Percentiles rank a stretch among this genome's conserved stretches.
These are phyloP conservation scores for Copidosoma aretas DNA, from an alignment of 2,888 invertebrate genomes.

Conservation along the genomic window DNA sequence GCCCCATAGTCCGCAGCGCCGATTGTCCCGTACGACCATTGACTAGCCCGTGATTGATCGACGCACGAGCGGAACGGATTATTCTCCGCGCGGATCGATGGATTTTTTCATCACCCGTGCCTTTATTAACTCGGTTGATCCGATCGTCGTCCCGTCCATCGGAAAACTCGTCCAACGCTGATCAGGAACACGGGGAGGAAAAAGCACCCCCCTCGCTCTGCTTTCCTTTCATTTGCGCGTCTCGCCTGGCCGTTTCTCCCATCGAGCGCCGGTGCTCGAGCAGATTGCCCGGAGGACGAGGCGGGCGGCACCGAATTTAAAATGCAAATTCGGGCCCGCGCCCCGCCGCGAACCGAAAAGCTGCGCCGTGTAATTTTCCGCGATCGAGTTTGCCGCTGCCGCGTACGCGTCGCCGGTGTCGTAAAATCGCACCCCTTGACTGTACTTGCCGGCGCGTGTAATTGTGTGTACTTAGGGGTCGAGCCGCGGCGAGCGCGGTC, in stretches of 20 bases:
- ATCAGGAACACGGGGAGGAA: neutral
- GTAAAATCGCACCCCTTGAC: conserved; percentile 9
- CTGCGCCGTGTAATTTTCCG: conserved; percentile 43
- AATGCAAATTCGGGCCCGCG: conserved; percentile 45
- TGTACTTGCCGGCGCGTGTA: neutral
- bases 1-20: neutral
- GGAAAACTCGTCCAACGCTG: no score
- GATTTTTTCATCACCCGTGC: no score
- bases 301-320: conserved; percentile 45
- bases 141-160: no score
- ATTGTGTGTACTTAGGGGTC: neutral
- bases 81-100: no score
- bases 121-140: no score
- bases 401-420: conserved; percentile 27
- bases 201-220: conserved; percentile 33
- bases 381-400: conserved; percentile 43
- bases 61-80: neutral
- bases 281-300: conserved; percentile 32
- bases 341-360: neutral
- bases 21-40: conserved; percentile 2
- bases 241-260: neutral
- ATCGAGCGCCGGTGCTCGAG: no score
- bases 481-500: no score
- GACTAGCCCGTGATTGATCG: conserved; percentile 7
- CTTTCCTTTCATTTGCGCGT: conserved; percentile 41